phyloP scores from a whole-genome alignment of 2,888 invertebrate species.

The Temnothorax rugatulus region DNA sequence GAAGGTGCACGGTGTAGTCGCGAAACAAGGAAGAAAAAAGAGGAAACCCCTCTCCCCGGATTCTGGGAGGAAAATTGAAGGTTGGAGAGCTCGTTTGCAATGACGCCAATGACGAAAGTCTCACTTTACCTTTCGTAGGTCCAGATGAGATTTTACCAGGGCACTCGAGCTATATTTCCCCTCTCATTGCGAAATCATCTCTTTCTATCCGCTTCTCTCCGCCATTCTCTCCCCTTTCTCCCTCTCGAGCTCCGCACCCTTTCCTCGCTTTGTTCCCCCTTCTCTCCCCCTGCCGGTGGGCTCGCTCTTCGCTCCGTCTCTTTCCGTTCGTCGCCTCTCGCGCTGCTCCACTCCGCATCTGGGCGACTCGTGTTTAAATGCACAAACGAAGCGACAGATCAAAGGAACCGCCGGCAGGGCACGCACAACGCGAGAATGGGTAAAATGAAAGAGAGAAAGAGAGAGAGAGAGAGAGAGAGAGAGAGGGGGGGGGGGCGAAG shows the following conservation, averaged over 20 bases:
- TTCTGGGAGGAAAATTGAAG: slow-evolving; percentile 12
- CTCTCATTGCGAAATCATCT: slow-evolving; percentile 45
- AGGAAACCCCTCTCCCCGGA: background rate
- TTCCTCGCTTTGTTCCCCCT: slow-evolving; percentile 42
- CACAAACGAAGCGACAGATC: slow-evolving; percentile 85
- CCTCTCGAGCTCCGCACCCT: slow-evolving; percentile 41
- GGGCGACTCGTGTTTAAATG: slow-evolving; percentile 83
- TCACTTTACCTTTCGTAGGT: slow-evolving; percentile 74
- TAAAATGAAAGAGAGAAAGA: background rate
- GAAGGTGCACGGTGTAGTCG: background rate
- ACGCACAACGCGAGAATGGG: slow-evolving; percentile 64
- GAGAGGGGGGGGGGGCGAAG: slow-evolving; percentile 4
- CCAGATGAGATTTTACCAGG: slow-evolving; percentile 75
- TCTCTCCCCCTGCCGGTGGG: background rate
- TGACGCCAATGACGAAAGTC: slow-evolving; percentile 77
- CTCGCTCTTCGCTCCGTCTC: slow-evolving; percentile 45
- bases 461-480: background rate
- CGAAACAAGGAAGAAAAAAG: slow-evolving; percentile 26
- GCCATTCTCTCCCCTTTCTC: slow-evolving; percentile 65
- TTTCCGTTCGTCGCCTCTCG: slow-evolving; percentile 43
- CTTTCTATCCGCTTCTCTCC: slow-evolving; percentile 60
- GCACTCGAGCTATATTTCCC: slow-evolving; percentile 78
- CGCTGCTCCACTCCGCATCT: slow-evolving; percentile 70
- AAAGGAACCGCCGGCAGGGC: slow-evolving; percentile 77
- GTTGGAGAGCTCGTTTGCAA: slow-evolving; percentile 74